Evolutionary conservation across 2,113 vertebrate genomes (phyloP), one percentile per base, ranked within the genome.

Genomic region (Boleophthalmus pectinirostris): DNA sequence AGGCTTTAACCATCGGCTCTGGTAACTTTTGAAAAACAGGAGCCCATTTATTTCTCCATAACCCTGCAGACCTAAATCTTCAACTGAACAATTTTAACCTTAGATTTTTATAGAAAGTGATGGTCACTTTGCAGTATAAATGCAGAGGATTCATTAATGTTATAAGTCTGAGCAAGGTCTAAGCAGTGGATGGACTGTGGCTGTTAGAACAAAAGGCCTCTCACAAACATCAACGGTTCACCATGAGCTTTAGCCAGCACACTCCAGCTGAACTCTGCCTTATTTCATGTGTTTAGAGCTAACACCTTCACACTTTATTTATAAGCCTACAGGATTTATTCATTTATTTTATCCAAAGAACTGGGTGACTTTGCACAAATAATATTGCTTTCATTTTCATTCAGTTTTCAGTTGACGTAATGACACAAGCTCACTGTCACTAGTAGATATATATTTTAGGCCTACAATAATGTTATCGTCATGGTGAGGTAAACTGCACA

Each of bases 1-100:
- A 80, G 54, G 46, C 45, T 77, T 73, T 85, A 69, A 51, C 66
- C 51, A 81, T 84, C 29, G 66, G 61, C 35, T 56, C 53, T 53
- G 76, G 70, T 56, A 69, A 65, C 46, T 46, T 61, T 63, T 78
- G 76, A 69, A 71, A 83, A 85, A 35, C 45, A 20, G 51, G 21
- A 13, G 24, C 24, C 68, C 53, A 43, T 46, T 24, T 73, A 11
- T 16, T 7, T 33, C 49, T 72, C 18, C 23, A 46, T 71, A 60
- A 51, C 65, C 20, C 46, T 67, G 24, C 63, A 58, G 60, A 24
- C 66, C 23, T 23, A 56, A 73, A 35, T 79, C 20, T 56, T 66
- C 69, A 65, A 61, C 54, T 70, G 12, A 24, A 71, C 43, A 46
- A 63, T 54, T 72, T 53, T 38, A 64, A 56, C 70, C 24, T 80